Percentiles rank a stretch among this genome's conserved stretches.
Conservation (phyloP, 1,140 invertebrate species). For the Sesamia nonagrioides region DNA sequence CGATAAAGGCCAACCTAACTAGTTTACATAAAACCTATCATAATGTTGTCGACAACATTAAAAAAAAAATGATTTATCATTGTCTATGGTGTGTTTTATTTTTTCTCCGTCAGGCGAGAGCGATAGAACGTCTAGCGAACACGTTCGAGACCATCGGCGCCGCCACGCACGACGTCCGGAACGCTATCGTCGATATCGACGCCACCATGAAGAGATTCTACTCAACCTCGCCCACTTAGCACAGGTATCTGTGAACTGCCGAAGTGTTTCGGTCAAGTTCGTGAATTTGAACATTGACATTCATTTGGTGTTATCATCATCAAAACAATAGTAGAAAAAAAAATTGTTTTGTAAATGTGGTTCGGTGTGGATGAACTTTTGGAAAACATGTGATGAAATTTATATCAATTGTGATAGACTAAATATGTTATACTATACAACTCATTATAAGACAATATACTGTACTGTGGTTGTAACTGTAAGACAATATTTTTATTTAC, state of each 20-base stretch:
- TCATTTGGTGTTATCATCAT: background rate
- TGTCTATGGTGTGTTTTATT: too few relatives aligned
- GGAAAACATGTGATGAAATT: background rate
- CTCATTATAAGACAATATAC: background rate
- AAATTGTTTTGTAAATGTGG: too few relatives aligned
- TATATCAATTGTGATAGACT: background rate
- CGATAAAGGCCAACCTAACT: too few relatives aligned
- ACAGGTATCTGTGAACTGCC: conserved; percentile 49
- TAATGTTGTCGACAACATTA: too few relatives aligned
- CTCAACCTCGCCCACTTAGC: conserved; percentile 74
- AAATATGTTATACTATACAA: background rate
- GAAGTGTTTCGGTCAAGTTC: conserved; percentile 5
- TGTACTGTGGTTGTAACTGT: background rate
- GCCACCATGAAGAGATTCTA: conserved; percentile 77
- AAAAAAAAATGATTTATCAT: too few relatives aligned
- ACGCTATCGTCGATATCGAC: conserved; percentile 76
- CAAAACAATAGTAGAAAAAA: background rate
- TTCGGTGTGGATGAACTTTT: too few relatives aligned
- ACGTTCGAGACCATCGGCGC: conserved; percentile 72
- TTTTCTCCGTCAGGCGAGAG: conserved; percentile 65
- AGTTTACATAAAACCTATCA: too few relatives aligned
- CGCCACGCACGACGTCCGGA: conserved; percentile 70
- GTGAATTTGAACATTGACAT: background rate
- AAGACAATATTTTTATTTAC: background rate
- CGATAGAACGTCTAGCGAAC: conserved; percentile 73